Evolutionary conservation across 2,113 vertebrate species (phyloP).

Genomic region (Macquaria australasica): DNA sequence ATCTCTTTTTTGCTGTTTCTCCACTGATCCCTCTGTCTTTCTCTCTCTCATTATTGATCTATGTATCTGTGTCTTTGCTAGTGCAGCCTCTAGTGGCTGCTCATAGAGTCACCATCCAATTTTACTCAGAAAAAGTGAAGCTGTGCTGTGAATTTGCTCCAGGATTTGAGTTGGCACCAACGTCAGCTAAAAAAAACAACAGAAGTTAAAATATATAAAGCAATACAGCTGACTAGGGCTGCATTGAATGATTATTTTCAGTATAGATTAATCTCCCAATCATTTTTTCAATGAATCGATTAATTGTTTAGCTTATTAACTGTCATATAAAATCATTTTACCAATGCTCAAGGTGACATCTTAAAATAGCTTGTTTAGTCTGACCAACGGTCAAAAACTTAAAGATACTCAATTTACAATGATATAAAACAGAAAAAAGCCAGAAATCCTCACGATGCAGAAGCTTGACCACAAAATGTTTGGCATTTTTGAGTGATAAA

Average conservation of each 20-base stretch:
- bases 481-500: too few relatives aligned
- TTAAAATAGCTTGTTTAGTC: neutral
- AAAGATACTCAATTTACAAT: neutral
- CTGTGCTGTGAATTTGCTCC: neutral
- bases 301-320: neutral
- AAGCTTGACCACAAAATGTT: neutral
- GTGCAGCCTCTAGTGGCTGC: slow-evolving; percentile 85
- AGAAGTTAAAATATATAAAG: neutral
- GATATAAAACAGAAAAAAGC: neutral
- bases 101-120: slow-evolving; percentile 15
- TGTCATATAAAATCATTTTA: neutral
- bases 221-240: neutral
- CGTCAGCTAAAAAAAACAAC: neutral
- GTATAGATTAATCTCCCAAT: neutral
- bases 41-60: slow-evolving; percentile 70
- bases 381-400: neutral
- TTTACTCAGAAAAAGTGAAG: slow-evolving; percentile 13
- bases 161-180: neutral
- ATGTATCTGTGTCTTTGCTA: slow-evolving; percentile 66
- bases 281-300: neutral
- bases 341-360: neutral
- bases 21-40: slow-evolving; percentile 64
- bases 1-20: slow-evolving; percentile 61
- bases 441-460: neutral
- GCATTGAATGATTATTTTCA: neutral